A percentile compares a stretch with the other conserved stretches of the same genome.
Evolutionary conservation across 2,888 invertebrate genomes (phyloP).

Genomic region (Salticus scenicus): DNA sequence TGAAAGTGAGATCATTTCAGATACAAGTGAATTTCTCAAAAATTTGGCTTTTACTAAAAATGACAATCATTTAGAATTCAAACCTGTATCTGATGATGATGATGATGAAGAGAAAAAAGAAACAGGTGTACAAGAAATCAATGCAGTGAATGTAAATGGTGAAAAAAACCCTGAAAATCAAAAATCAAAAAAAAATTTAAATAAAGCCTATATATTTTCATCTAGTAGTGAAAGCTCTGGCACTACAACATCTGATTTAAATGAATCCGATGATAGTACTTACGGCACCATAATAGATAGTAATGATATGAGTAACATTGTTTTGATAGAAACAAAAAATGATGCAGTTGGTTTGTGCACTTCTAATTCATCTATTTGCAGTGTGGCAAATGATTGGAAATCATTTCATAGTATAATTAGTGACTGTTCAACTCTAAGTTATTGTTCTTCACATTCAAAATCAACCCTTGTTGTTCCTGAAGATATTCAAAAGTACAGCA

Average conservation of each 20-base stretch:
- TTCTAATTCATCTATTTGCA: neutral
- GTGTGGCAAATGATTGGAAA: conserved; percentile 43
- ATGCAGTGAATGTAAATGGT: neutral
- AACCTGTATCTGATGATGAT: neutral
- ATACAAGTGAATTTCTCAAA: conserved; percentile 34
- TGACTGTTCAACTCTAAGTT: conserved; percentile 8
- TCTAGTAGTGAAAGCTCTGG: neutral
- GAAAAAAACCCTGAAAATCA: neutral
- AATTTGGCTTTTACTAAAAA: neutral
- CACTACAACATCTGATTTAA: neutral
- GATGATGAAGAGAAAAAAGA: neutral
- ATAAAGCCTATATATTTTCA: conserved; percentile 3
- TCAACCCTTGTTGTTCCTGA: neutral
- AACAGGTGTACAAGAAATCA: neutral
- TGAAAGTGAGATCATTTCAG: conserved; percentile 21
- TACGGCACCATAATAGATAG: conserved; percentile 15
- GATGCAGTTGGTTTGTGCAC: neutral
- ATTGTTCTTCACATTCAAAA: conserved; percentile 26
- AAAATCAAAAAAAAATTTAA: neutral
- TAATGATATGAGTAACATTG: conserved; percentile 44
- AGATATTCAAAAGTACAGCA: conserved; percentile 27
- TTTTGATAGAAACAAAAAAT: conserved; percentile 17
- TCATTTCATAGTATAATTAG: conserved; percentile 13
- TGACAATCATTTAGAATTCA: neutral
- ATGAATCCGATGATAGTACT: neutral